phyloP scores from a whole-genome alignment of 2,113 vertebrate genomes.

The Puntigrus tetrazona region DNA sequence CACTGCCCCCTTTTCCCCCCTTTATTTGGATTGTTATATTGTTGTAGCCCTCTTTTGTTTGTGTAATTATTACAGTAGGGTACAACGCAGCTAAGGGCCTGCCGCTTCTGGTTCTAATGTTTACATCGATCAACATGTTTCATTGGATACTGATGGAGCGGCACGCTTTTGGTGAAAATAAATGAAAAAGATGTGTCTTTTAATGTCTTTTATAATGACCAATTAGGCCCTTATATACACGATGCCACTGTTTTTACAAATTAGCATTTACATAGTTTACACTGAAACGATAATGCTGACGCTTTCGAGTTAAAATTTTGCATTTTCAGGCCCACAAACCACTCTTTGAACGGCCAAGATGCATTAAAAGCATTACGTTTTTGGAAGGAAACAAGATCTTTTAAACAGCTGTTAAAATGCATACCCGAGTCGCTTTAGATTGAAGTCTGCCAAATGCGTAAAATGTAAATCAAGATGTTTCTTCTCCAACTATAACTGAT shows the following conservation, averaged over 20 bases:
- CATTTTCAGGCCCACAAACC: too few species aligned
- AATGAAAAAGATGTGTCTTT: neutral
- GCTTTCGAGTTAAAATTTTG: too few species aligned
- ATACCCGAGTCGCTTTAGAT: neutral
- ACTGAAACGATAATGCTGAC: too few species aligned
- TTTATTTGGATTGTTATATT: conserved; percentile 22
- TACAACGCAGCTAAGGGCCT: neutral
- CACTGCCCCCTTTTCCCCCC: conserved; percentile 57
- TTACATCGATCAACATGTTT: neutral
- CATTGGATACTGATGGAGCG: neutral
- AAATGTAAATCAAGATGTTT: neutral
- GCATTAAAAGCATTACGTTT: too few species aligned
- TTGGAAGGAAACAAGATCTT: too few species aligned
- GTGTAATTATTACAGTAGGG: conserved; percentile 15
- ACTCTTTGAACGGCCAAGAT: too few species aligned
- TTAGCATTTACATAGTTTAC: neutral
- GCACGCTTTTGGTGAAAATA: neutral
- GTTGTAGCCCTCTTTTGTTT: conserved; percentile 13
- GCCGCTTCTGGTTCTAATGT: neutral
- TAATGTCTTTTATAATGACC: neutral
- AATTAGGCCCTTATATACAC: neutral
- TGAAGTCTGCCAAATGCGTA: neutral
- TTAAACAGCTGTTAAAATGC: neutral
- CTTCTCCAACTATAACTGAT: neutral
- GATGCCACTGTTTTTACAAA: neutral